Evolutionary conservation across 1,140 invertebrate genomes (phyloP).

Genomic region (Bilobella aurantiaca): DNA sequence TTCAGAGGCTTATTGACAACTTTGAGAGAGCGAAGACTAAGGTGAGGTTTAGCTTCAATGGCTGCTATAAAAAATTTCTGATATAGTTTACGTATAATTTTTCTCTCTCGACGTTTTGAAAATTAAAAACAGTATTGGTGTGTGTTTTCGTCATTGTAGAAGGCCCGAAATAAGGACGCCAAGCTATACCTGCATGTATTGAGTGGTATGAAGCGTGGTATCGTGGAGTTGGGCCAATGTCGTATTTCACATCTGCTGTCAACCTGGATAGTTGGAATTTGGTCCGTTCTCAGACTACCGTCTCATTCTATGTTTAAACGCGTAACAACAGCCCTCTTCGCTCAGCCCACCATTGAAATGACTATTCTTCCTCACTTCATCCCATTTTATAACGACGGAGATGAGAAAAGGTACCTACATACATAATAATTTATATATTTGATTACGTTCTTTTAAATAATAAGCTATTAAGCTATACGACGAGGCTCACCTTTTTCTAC

Average conservation of each 20-base stretch:
- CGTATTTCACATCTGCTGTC: constrained; percentile 23
- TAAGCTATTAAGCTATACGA: not conserved
- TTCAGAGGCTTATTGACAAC: constrained; percentile 21
- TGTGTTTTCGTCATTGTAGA: constrained; percentile 12
- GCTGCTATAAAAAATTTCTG: no score
- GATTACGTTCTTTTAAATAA: not conserved
- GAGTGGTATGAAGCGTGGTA: constrained; percentile 24
- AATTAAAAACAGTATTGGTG: not conserved
- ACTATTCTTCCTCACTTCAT: constrained; percentile 35
- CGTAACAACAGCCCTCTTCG: constrained; percentile 29
- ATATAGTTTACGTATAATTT: no score
- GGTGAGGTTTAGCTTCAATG: not conserved
- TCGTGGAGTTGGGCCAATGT: constrained; percentile 18
- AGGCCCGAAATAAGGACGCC: constrained; percentile 19
- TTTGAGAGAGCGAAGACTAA: constrained; percentile 25
- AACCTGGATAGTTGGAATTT: constrained; percentile 28
- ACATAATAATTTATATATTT: constrained; percentile 3
- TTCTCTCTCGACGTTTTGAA: not conserved
- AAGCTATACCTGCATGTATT: constrained; percentile 34
- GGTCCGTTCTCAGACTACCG: constrained; percentile 27
- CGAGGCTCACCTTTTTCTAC: not conserved
- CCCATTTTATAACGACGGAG: constrained; percentile 29
- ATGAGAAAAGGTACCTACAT: constrained; percentile 26
- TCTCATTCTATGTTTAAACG: constrained; percentile 28
- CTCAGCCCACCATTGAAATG: constrained; percentile 32